Base-by-base conservation (phyloP, 37 sponge, comb jelly and placozoan species). In the Lycopodina hypogea region DNA sequence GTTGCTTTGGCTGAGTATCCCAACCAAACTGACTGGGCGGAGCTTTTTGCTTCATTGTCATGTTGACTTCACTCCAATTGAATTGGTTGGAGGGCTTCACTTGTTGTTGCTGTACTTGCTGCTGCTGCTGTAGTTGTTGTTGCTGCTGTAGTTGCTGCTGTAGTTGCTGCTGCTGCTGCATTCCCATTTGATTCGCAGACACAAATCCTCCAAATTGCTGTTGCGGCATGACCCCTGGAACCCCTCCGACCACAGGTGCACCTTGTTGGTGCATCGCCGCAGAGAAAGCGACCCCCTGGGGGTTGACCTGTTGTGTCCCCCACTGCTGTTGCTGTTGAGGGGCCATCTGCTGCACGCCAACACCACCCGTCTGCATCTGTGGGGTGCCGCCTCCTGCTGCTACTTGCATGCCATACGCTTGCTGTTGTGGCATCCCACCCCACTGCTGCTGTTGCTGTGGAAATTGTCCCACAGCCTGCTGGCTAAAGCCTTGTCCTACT, bases 311-410 rank as follows among this genome's bases (percentile, higher is more conserved):
- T 56, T 69, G 70, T 56, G 18, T 18, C 26, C 9, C 32, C 50
- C 19, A 69, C 28, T 69, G 71, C 55, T 80, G 80, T 58, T 80
- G 80, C 55, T 80, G 80, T 58, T 80, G 80, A n/a, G 26, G 60
- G 19, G 59, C 23, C 26, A 26, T 21, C 21, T 58, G 59, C 21
- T 58, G 59, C 59, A 58, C 26, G 23, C 59, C 59, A 45, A 45
- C 48, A 9, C 48, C 48, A n/a, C 56, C 19, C 56, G 24, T 28
- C n/a, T 77, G 77, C 34, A 37, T 21, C 74, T 39, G 39, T 4
- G 65, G 15, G 34, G 65, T 30, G 52, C 14, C 6, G 15, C 52
- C 28, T 24, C 52, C 50, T 17, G 3, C 59, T 24, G 28, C 50
- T 35, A 33, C 29, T 41, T 60, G 61, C 45, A 35, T 38, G 35